Evolutionary conservation across 2,797 vertebrate genomes (phyloP), one percentile per base, ranked within the genome.

Genomic region (Falco cherrug): DNA sequence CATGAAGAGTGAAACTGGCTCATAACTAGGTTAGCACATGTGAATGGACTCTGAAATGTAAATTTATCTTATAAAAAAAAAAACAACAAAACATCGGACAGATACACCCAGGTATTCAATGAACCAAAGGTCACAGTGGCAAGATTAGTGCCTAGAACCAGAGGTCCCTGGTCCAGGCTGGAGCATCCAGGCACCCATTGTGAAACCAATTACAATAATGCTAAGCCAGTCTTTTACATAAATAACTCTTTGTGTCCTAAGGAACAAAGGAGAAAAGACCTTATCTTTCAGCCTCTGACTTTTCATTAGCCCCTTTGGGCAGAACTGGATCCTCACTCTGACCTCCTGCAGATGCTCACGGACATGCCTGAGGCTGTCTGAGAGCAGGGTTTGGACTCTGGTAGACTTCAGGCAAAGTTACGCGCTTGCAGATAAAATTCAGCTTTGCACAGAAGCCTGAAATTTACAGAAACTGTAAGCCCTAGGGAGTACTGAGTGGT

Each of bases 31-130:
- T 97, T 96, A 96, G 87, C 70, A 97, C 93, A 94, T 95, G 87
- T 90, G 95, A 96, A 96, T 96, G 95, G 89, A 96, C 76, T 88
- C 91, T 90, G 90, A 96, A 96, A 97, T 93, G 89, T 86, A 97
- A 96, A 97, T 95, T 92, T 87, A 81, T 95, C 76, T 91, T 93
- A 45, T 4, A 45, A 51, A 54, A 53, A 31, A 19, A 68, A 11
- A 19, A 33, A 50, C 39, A 39, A 45, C 12, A 4, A 12, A 48
- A 16, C 53, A 91, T 81, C 51, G 91, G 69, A 54, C 60, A 84
- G 33, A 94, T 92, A 90, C 31, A 91, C 28, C 10, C 84, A 96
- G 93, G 94, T 96, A 97, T 90, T 96, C 90, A 84, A 87, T 45
- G 37, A 90, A 83, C 11, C 45, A 84, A 95, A 95, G 69, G 77